Conservation (phyloP, 2,113 vertebrate genomes). For the Dendrocopos noguchii region DNA sequence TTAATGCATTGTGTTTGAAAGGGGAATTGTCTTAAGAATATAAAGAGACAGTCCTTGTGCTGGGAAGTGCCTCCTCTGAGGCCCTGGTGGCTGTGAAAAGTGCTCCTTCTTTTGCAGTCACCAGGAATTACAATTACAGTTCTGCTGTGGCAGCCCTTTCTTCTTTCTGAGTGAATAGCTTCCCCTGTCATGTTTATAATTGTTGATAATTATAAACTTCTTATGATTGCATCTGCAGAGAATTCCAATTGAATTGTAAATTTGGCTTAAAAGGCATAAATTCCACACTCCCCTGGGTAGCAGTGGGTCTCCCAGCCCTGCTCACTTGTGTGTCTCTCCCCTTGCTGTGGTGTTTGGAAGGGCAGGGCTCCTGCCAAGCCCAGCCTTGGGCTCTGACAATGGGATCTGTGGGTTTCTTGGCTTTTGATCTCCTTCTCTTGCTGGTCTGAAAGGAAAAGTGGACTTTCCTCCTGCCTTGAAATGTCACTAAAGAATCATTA, state of each 20-base stretch:
- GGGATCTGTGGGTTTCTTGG: neutral
- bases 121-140: neutral
- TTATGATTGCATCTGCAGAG: neutral
- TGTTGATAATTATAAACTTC: conserved; percentile 31
- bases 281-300: neutral
- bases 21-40: neutral
- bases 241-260: neutral
- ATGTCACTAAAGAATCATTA: neutral
- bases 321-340: neutral
- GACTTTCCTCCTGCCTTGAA: neutral
- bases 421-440: neutral
- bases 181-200: neutral
- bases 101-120: neutral
- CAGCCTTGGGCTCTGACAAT: neutral
- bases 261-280: neutral
- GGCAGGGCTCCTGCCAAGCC: neutral
- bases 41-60: neutral
- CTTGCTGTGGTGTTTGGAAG: neutral
- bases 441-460: neutral
- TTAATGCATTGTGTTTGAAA: neutral
- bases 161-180: neutral
- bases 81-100: neutral
- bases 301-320: neutral
- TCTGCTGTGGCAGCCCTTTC: conserved; percentile 25
- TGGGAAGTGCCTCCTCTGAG: neutral